Conservation (phyloP, 2,888 invertebrate genomes). For the Plagiodera versicolora region DNA sequence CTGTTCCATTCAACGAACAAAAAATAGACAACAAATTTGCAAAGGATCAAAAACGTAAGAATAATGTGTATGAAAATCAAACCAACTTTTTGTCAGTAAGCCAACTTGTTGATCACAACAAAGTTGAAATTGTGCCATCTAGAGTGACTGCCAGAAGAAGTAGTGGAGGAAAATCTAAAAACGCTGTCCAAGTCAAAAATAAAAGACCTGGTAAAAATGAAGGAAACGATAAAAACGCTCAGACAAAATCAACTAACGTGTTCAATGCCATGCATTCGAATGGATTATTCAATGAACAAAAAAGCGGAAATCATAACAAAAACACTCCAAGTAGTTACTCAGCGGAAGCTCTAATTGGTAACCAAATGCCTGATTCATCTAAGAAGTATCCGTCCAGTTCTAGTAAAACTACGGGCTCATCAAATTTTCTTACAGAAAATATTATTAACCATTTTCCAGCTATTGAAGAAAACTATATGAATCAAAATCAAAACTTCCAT, state of each 20-base stretch:
- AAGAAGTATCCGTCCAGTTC: conserved; percentile 37
- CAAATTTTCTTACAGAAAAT: conserved; percentile 48
- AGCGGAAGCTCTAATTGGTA: conserved; percentile 53
- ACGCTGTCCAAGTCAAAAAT: conserved; percentile 16
- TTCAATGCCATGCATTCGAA: conserved; percentile 7
- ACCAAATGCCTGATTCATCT: conserved; percentile 37
- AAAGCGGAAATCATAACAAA: conserved; percentile 38
- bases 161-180: conserved; percentile 42
- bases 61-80: conserved; percentile 45
- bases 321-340: conserved; percentile 50
- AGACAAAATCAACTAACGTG: conserved; percentile 17
- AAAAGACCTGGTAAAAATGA: conserved; percentile 27
- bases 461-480: conserved; percentile 49
- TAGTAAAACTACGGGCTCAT: conserved; percentile 44
- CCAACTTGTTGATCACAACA: conserved; percentile 63
- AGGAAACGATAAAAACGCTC: conserved; percentile 15
- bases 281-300: conserved; percentile 36
- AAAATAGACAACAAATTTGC: conserved; percentile 43
- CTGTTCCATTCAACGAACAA: conserved; percentile 42
- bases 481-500: conserved; percentile 48
- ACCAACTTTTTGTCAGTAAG: conserved; percentile 64
- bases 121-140: conserved; percentile 41
- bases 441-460: conserved; percentile 51
- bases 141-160: conserved; percentile 44
- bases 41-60: conserved; percentile 31